Base-by-base conservation (phyloP, 2,113 vertebrate genomes). In the Sylvilagus bachmani region DNA sequence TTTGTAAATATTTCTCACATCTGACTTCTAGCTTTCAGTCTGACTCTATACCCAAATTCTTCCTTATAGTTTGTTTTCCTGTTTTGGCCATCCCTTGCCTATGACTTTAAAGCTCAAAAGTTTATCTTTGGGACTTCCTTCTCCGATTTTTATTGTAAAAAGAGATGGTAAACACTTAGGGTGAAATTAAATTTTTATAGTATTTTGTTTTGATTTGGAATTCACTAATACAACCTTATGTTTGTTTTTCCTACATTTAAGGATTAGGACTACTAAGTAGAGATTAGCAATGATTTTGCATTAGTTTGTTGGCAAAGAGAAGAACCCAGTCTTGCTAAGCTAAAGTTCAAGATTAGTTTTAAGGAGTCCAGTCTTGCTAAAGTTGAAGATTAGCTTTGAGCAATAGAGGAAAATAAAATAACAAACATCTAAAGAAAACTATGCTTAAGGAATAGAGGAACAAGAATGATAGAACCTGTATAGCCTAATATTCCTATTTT, bases 1-100 rank as follows among this genome's bases (percentile, higher is more conserved):
- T 79, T 86, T 93, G 13, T 70, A 90, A 86, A 58, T 64, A 77
- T 75, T 67, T 86, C n/a, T 69, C 51, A 78, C 2, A 84, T 66
- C 9, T 89, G 38, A 9, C 11, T n/a, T 5, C 83, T 85, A 78
- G 5, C 1, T 29, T 77, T 67, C 61, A 80, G 79, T 33, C 75
- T 86, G 24, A 9, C 7, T 6, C 89, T 70, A 36, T 27, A 91
- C 6, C n/a, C 31, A 75, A 74, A 49, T 86, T 89, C 12, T 83
- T 61, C 49, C 14, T 36, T 11, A 49, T 27, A 79, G 33, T 58
- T 86, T 61, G 7, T 79, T 31, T 11, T 10, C 25, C 11, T 70
- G 5, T 75, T 71, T 58, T 86, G 29, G 64, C 3, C 89, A 36
- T 61, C 44, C 29, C 7, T 96, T 80, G 38, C 6, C 82, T 83